These are phyloP conservation scores for Alitta virens DNA, from an alignment of 2,888 invertebrate species.

Conservation along the genomic window DNA sequence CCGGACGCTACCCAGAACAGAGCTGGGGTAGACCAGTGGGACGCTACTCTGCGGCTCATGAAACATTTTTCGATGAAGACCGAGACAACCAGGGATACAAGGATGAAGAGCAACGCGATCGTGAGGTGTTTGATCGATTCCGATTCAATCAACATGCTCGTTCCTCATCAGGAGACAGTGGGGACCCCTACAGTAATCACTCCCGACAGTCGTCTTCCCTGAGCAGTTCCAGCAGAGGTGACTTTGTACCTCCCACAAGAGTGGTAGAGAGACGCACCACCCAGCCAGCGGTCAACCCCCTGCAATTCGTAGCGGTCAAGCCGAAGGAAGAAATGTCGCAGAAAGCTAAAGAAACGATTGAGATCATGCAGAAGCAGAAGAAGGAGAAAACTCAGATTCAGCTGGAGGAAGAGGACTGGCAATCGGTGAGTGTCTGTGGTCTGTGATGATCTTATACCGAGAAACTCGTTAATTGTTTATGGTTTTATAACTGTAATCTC, in stretches of 20 bases:
- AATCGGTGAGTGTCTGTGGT: constrained; percentile 39
- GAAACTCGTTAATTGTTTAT: no score
- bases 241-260: constrained; percentile 27
- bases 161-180: not conserved
- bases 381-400: constrained; percentile 31
- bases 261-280: constrained; percentile 27
- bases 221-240: constrained; percentile 14
- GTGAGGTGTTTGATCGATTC: constrained; percentile 3
- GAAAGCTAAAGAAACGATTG: constrained; percentile 46
- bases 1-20: no score
- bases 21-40: no score
- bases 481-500: no score
- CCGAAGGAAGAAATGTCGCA: constrained; percentile 40
- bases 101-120: not conserved
- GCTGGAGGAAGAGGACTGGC: constrained; percentile 45
- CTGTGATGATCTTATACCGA: no score
- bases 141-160: not conserved
- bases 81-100: not conserved
- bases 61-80: constrained; percentile 4
- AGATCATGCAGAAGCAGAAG: constrained; percentile 39
- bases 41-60: constrained; percentile 12
- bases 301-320: constrained; percentile 50
- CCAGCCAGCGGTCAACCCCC: constrained; percentile 37
- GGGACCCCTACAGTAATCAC: not conserved
- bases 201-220: constrained; percentile 37